Conservation (phyloP, 1,140 invertebrate species). For the Drosophila arawakana region DNA sequence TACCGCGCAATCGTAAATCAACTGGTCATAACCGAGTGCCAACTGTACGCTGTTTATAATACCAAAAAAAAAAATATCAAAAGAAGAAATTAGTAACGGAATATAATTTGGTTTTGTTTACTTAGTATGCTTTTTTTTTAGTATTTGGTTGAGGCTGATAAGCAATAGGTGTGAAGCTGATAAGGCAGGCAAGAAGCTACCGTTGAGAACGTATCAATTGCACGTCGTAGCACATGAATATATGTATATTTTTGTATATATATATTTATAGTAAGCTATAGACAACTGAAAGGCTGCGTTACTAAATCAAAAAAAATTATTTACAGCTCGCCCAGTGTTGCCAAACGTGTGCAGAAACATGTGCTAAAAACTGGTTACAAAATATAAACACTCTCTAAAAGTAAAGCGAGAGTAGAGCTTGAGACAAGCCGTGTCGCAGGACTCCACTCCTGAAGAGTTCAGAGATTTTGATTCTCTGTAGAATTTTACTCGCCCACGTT, state of each 20-base stretch:
- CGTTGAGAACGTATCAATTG: constrained; percentile 69
- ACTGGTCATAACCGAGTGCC: constrained; percentile 31
- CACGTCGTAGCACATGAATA: constrained; percentile 9
- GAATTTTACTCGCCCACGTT: constrained; percentile 57
- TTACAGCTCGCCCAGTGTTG: constrained; percentile 50
- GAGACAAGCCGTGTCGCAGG: neutral
- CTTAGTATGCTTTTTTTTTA: constrained; percentile 3
- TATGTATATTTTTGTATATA: too few species aligned
- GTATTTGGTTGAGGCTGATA: constrained; percentile 35
- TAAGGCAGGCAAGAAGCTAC: constrained; percentile 61
- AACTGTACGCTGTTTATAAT: constrained; percentile 45
- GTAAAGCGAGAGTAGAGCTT: neutral
- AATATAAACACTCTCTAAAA: constrained; percentile 4
- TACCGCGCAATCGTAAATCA: constrained; percentile 53
- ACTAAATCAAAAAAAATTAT: constrained; percentile 49
- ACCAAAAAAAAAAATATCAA: too few species aligned
- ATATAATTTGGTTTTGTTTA: constrained; percentile 27
- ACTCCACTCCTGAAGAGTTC: neutral
- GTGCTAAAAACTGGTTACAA: constrained; percentile 37
- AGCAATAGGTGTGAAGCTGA: constrained; percentile 47
- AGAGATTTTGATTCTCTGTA: constrained; percentile 37
- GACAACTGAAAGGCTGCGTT: constrained; percentile 47
- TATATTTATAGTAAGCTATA: neutral
- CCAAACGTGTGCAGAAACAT: constrained; percentile 43
- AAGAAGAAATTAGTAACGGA: constrained; percentile 41